Evolutionary conservation across 2,888 invertebrate genomes (phyloP).

Genomic region (Dysmachus trigonus): DNA sequence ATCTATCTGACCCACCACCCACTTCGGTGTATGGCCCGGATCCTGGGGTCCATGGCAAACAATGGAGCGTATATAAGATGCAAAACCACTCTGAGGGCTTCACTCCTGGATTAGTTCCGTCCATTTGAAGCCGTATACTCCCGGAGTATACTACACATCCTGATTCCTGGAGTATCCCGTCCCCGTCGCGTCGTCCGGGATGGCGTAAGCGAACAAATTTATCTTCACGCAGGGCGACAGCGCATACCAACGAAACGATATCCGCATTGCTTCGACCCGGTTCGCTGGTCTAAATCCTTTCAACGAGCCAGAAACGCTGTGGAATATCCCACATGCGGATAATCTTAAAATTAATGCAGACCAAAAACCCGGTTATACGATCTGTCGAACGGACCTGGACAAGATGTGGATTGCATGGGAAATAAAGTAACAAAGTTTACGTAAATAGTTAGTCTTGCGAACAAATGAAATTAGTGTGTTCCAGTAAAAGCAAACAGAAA

Average conservation of each 20-base stretch:
- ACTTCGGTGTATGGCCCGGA: neutral
- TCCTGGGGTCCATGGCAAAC: neutral
- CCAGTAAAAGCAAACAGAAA: conserved; percentile 30
- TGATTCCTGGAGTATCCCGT: neutral
- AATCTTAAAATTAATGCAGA: conserved; percentile 2
- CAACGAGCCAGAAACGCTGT: neutral
- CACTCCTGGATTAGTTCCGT: neutral
- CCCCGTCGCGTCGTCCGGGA: too few species aligned
- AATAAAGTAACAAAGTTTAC: conserved; percentile 36
- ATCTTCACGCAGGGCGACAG: neutral
- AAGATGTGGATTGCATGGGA: conserved; percentile 16
- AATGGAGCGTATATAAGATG: neutral
- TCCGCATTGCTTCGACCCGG: neutral
- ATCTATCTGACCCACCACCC: neutral
- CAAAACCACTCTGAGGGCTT: neutral
- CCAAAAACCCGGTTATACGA: neutral
- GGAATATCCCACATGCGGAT: neutral
- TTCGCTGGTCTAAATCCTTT: neutral
- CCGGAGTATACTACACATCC: too few species aligned
- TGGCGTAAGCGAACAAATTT: neutral
- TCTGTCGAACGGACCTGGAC: conserved; percentile 9
- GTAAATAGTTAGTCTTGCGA: conserved; percentile 39
- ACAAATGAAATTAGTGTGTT: conserved; percentile 45
- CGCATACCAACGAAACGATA: neutral
- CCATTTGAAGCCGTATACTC: neutral